These are phyloP conservation scores for Synergus umbraculus DNA, from an alignment of 2,888 invertebrate species.

Conservation along the genomic window DNA sequence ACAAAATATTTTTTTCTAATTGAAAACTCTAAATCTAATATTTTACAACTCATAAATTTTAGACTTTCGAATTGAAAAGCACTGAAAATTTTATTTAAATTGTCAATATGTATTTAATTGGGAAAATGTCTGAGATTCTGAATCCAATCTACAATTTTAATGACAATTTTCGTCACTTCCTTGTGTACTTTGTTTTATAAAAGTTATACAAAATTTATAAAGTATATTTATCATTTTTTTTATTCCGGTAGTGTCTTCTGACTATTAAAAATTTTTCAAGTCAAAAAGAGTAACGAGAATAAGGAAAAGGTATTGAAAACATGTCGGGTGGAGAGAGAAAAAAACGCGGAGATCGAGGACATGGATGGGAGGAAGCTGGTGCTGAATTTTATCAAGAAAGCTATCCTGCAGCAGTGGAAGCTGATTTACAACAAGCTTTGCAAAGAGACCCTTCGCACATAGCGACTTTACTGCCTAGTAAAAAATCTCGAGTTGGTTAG, in stretches of 20 bases:
- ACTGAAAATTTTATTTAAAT: too few relatives aligned
- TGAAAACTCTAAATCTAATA: too few relatives aligned
- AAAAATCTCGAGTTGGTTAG: constrained; percentile 87
- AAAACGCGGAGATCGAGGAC: constrained; percentile 80
- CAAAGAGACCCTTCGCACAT: constrained; percentile 86
- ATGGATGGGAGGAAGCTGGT: constrained; percentile 91
- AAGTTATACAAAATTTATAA: not conserved
- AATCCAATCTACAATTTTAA: too few relatives aligned
- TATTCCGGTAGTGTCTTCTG: not conserved
- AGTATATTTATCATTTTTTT: not conserved
- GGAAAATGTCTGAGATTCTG: too few relatives aligned
- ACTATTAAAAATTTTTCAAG: not conserved
- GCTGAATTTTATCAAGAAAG: constrained; percentile 92
- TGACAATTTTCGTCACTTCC: too few relatives aligned
- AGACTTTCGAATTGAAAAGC: too few relatives aligned
- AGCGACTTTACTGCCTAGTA: constrained; percentile 88
- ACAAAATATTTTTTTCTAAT: too few relatives aligned
- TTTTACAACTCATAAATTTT: too few relatives aligned
- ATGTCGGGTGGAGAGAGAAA: constrained; percentile 82
- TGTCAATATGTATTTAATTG: too few relatives aligned
- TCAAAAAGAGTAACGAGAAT: constrained; percentile 12
- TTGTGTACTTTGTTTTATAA: not conserved
- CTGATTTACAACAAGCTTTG: constrained; percentile 80
- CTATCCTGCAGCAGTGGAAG: constrained; percentile 85
- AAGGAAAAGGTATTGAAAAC: constrained; percentile 43